Percentiles rank a stretch among this genome's conserved stretches.
Conservation (phyloP, 1,140 invertebrate genomes). For the Matsumurasca onukii region DNA sequence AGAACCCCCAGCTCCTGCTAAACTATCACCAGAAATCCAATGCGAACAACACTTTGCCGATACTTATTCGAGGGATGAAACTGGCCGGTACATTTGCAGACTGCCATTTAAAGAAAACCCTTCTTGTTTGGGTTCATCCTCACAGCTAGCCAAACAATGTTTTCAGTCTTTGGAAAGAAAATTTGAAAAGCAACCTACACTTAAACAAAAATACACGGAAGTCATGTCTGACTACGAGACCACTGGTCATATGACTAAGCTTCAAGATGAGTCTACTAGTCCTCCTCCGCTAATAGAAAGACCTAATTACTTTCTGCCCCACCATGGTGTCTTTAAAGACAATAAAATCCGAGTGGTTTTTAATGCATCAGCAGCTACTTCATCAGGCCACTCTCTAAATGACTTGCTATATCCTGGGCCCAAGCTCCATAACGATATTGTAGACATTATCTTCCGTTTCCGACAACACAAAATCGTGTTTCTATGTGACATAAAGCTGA, state of each 20-base stretch:
- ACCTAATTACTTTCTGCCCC: neutral
- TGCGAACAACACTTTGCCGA: too few relatives aligned
- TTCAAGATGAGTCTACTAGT: neutral
- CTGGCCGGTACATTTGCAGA: too few relatives aligned
- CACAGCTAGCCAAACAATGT: too few relatives aligned
- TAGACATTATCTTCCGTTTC: neutral
- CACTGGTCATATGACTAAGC: neutral
- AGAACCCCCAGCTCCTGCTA: too few relatives aligned
- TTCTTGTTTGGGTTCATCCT: too few relatives aligned
- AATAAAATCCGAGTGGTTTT: neutral
- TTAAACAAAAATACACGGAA: neutral
- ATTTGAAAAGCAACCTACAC: too few relatives aligned
- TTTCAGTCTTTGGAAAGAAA: too few relatives aligned
- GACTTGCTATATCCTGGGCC: neutral
- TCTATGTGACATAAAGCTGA: neutral
- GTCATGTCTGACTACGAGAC: neutral
- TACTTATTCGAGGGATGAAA: too few relatives aligned
- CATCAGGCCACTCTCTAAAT: neutral
- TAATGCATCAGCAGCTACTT: neutral
- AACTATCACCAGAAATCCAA: too few relatives aligned
- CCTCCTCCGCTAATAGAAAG: too few relatives aligned
- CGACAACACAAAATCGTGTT: neutral
- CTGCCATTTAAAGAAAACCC: too few relatives aligned
- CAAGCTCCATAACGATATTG: neutral
- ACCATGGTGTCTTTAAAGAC: neutral